Base-by-base conservation (phyloP, 2,888 invertebrate genomes). In the Ochropacha duplaris region DNA sequence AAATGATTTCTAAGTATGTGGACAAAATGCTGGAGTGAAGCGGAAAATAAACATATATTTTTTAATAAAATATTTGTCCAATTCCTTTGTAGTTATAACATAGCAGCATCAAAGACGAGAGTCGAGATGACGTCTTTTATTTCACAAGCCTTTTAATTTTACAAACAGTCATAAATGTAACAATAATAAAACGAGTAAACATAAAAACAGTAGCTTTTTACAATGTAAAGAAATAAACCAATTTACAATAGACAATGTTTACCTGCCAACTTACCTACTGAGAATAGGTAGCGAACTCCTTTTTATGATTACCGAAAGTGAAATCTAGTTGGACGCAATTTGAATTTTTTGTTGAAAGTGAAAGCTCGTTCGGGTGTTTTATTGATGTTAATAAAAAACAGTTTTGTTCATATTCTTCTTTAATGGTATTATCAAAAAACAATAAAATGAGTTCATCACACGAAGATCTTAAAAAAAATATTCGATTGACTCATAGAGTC, bases 331-430 rank as follows among this genome's bases (percentile, higher is more conserved):
- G 62, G 65, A 72, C 64, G 68, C 61, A 65, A 70, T 75, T 71
- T 68, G 61, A 59, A 61, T 67, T 83, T 84, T 84, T 87, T 88
- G 81, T 88, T 72, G 71, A 87, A 90, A 90, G 86, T 84, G 88
- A 90, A 89, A 90, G 84, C 74, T 61, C 19, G 51, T 55, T 58
- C 58, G 59, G 61, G 44, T 58, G 54, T 62, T 72, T 74, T 70
- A 71, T 68, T 60, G 55, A 69, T 71, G 64, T 73, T 54, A 63
- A 69, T 62, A 66, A 59, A 57, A 66, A 67, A 57, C 39, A 55
- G 59, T 54, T 62, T 63, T 66, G 67, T 70, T 62, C 60, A 54
- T 55, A 58, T 55, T 50, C 52, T 54, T 12, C 31, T 31, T 31
- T 31, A 2, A 31, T 31, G 4, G 11, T 31, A 12, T 12, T 12